Conservation (phyloP, 2,888 invertebrate genomes). For the Drosophila basisetae region DNA sequence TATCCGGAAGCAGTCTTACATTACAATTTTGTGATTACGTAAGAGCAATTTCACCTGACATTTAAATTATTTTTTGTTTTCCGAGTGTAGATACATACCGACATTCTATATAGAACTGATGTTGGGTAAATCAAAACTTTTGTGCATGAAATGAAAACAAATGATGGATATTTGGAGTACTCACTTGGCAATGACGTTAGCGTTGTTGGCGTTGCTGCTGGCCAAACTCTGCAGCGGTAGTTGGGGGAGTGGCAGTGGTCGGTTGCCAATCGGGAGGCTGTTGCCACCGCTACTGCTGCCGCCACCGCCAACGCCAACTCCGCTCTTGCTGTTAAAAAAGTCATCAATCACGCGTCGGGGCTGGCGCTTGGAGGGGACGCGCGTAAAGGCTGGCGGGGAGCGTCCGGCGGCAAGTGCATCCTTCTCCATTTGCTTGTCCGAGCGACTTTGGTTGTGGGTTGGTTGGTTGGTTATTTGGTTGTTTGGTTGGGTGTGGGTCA, state of each 20-base stretch:
- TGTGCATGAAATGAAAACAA: constrained; percentile 79
- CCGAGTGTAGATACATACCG: neutral
- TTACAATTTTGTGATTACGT: neutral
- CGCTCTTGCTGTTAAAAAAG: constrained; percentile 85
- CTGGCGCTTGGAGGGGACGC: constrained; percentile 92
- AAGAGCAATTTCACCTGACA: neutral
- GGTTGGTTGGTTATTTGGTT: constrained; percentile 26
- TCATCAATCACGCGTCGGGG: constrained; percentile 89
- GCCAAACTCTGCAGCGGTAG: constrained; percentile 56
- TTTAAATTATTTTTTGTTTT: neutral
- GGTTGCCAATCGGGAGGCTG: constrained; percentile 61
- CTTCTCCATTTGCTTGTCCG: constrained; percentile 80
- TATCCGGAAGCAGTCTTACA: neutral
- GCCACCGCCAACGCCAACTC: constrained; percentile 10
- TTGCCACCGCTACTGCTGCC: constrained; percentile 15
- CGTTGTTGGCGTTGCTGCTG: constrained; percentile 51
- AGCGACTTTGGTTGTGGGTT: constrained; percentile 61
- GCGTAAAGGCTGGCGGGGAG: constrained; percentile 91
- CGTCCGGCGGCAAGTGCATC: constrained; percentile 85
- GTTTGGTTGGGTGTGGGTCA: constrained; percentile 49
- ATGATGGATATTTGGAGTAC: constrained; percentile 75
- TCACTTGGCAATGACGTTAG: constrained; percentile 61
- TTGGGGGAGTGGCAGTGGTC: constrained; percentile 52
- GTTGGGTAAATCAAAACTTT: constrained; percentile 77
- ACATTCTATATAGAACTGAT: constrained; percentile 20